A percentile compares a stretch with the other conserved stretches of the same genome.
These are phyloP conservation scores for Mycteria americana DNA, from an alignment of 2,797 vertebrate species.

Conservation along the genomic window DNA sequence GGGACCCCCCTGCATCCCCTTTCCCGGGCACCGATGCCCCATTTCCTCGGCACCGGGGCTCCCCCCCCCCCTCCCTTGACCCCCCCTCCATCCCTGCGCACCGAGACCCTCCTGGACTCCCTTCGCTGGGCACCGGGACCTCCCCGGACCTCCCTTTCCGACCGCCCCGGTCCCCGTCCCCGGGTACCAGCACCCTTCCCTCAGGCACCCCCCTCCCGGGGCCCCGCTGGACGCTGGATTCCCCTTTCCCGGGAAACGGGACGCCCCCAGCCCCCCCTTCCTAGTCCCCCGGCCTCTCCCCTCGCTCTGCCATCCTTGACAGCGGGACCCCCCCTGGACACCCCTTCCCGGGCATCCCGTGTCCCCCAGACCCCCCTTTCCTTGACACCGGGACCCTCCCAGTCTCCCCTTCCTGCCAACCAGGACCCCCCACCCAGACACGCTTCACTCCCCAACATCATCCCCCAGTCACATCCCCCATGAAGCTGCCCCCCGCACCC, in stretches of 20 bases:
- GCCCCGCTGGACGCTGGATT: background rate
- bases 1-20: background rate
- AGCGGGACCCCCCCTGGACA: accelerated
- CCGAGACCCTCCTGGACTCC: no score
- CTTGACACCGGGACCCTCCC: no score
- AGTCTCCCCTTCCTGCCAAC: background rate
- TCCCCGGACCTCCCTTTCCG: no score
- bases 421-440: background rate
- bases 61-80: no score
- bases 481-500: background rate
- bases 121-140: background rate
- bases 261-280: background rate
- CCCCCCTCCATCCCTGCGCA: no score
- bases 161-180: background rate
- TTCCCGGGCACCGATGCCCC: background rate
- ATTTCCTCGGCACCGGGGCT: no score
- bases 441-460: no score
- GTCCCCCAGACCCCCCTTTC: background rate
- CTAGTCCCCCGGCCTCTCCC: no score
- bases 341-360: no score
- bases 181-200: no score
- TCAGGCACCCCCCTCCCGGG: background rate
- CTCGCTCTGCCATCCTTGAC: no score
- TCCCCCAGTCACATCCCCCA: no score
- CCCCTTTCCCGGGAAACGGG: background rate